Evolutionary conservation across 64 coral and sea anemone species (phyloP).

Genomic region (Stichodactyla helianthus): DNA sequence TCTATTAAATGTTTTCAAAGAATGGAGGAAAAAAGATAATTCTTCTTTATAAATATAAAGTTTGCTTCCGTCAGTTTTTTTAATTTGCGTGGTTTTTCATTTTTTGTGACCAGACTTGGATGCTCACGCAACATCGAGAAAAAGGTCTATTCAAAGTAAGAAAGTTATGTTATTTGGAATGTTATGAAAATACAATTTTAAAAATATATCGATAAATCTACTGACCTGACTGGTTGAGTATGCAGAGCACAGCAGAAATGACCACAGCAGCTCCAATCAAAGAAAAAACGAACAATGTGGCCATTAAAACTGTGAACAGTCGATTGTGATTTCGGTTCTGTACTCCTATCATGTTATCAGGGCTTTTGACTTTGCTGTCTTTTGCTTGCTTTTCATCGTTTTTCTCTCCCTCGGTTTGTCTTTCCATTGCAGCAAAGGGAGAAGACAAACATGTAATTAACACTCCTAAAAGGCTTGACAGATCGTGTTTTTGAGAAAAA

Average conservation of each 20-base stretch:
- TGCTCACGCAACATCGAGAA: no score
- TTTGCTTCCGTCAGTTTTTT: no score
- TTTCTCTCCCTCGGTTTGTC: not conserved
- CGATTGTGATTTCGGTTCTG: not conserved
- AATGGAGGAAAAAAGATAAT: no score
- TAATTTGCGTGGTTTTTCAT: no score
- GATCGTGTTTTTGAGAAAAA: no score
- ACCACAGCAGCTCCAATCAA: not conserved
- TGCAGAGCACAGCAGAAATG: not conserved
- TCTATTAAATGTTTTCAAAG: no score
- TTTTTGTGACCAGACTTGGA: no score
- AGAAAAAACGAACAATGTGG: not conserved
- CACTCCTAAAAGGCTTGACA: not conserved
- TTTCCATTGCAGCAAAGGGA: not conserved
- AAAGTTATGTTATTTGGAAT: no score
- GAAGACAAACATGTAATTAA: not conserved
- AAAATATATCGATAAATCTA: not conserved
- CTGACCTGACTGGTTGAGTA: not conserved
- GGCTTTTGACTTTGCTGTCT: not conserved
- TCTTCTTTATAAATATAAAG: no score
- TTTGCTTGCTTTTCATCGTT: not conserved
- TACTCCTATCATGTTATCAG: not conserved
- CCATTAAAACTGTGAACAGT: not conserved
- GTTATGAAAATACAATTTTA: not conserved
- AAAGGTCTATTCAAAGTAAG: no score